Percentiles rank a stretch among this genome's conserved stretches.
These are phyloP conservation scores for Drosophila prolongata DNA, from an alignment of 2,888 invertebrate species.

Conservation along the genomic window DNA sequence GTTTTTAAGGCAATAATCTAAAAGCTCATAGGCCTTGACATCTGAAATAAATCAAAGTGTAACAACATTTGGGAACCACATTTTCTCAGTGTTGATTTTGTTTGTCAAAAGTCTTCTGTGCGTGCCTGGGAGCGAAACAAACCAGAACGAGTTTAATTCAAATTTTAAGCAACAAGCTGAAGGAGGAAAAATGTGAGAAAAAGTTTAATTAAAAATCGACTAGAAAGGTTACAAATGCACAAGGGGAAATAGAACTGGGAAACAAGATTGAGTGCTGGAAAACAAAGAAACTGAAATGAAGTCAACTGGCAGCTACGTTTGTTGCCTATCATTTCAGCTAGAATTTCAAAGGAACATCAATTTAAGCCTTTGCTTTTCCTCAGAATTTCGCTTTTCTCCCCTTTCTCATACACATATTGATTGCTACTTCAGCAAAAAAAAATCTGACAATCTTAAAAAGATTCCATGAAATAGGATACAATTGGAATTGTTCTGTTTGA, in stretches of 20 bases:
- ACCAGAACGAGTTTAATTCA: constrained; percentile 52
- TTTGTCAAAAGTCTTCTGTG: constrained; percentile 31
- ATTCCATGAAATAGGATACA: constrained; percentile 19
- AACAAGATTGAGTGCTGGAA: constrained; percentile 17
- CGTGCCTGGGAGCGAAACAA: constrained; percentile 20
- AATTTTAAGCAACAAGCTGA: constrained; percentile 53
- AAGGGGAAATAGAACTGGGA: constrained; percentile 8
- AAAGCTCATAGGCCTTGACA: too few species aligned
- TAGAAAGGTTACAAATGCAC: constrained; percentile 21
- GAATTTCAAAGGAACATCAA: constrained; percentile 53
- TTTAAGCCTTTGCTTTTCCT: constrained; percentile 41
- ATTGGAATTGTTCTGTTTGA: constrained; percentile 25
- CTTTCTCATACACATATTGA: constrained; percentile 49
- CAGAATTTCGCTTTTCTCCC: background rate
- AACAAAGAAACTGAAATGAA: constrained; percentile 26
- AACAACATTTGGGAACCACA: too few species aligned
- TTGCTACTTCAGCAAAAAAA: constrained; percentile 55
- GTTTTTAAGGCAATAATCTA: too few species aligned
- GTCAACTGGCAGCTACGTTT: constrained; percentile 43
- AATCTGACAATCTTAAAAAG: constrained; percentile 16
- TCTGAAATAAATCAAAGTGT: background rate
- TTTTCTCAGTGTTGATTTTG: constrained; percentile 10
- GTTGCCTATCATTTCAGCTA: constrained; percentile 38
- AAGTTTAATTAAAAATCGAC: constrained; percentile 47
- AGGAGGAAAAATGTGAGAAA: constrained; percentile 8